Percentiles rank a stretch among this genome's conserved stretches.
These are phyloP conservation scores for Megalops atlanticus DNA, from an alignment of 2,113 vertebrate species.

Conservation along the genomic window DNA sequence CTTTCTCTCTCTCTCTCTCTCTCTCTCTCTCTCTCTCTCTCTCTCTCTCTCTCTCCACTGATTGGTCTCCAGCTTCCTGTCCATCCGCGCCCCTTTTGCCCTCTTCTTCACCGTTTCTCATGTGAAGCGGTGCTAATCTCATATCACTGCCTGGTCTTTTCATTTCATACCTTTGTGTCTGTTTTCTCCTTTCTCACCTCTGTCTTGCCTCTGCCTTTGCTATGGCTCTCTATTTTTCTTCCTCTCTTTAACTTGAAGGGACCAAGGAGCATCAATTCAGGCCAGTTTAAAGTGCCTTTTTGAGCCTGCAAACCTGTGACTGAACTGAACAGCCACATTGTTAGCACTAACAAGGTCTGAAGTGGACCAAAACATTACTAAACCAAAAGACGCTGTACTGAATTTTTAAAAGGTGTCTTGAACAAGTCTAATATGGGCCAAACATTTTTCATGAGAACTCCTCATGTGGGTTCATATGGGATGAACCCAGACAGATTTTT, in stretches of 20 bases:
- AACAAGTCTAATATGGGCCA: background rate
- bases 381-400: no score
- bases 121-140: background rate
- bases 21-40: background rate
- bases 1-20: background rate
- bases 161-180: background rate
- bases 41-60: background rate
- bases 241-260: no score
- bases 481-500: background rate
- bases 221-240: no score
- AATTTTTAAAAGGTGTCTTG: no score
- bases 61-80: background rate
- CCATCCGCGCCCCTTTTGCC: no score
- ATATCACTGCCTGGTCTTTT: background rate
- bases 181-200: background rate
- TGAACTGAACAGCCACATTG: background rate
- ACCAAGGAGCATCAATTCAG: background rate
- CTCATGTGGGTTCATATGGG: background rate
- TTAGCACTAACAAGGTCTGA: background rate
- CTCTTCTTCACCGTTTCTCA: background rate
- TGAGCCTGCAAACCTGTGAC: background rate
- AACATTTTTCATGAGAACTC: background rate
- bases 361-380: no score
- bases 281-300: background rate
- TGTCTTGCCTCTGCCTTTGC: background rate